Evolutionary conservation across 37 sponge, comb jelly and placozoan genomes (phyloP), one percentile per base, ranked within the genome.

Genomic region (Aplysina aerophoba): DNA sequence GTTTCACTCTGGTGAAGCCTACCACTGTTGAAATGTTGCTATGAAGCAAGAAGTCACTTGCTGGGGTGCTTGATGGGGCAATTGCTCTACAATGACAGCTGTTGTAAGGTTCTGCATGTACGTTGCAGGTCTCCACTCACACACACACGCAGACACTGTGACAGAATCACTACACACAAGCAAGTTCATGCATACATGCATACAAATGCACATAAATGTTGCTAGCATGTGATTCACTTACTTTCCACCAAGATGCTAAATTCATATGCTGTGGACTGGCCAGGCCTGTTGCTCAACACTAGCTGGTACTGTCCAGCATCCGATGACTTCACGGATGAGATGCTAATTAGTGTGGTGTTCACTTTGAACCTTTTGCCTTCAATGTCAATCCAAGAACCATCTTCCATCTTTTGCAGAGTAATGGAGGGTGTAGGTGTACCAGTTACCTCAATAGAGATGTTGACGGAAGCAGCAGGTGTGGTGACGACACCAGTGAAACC

Each of bases 361-460:
- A 71, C 37, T 20, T 5, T 36, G 73, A 71, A 27, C 28, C 73
- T 71, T 12, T 5, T 33, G 6, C 4, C 73, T 3, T 25, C 4
- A 27, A 71, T 33, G 36, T 4, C 12, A 5, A 12, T 34, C 73
- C 73, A 71, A 33, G 36, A 20, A 5, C 36, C 31, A 27, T 33
- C 73, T 5, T 14, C 34, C 33, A 31, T 25, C 73, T 71, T 71
- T 33, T 34, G 33, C 36, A 71, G 37, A 33, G 37, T 71, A 33
- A 71, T 27, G 20, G 30, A 14, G 33, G 73, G 73, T 5, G 34
- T 33, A 71, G 73, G 73, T 71, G 6, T 71, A 27, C 73, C 73
- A 27, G 3, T 1, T 36, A 71, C 73, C 33, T 36, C 34, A 71
- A 71, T n/a, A 13, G 64, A 13, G 28, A 62, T 62, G 64, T 5